Evolutionary conservation across 2,888 invertebrate species (phyloP), one percentile per base, ranked within the genome.

Genomic region (Scrobipalpa atriplicella): DNA sequence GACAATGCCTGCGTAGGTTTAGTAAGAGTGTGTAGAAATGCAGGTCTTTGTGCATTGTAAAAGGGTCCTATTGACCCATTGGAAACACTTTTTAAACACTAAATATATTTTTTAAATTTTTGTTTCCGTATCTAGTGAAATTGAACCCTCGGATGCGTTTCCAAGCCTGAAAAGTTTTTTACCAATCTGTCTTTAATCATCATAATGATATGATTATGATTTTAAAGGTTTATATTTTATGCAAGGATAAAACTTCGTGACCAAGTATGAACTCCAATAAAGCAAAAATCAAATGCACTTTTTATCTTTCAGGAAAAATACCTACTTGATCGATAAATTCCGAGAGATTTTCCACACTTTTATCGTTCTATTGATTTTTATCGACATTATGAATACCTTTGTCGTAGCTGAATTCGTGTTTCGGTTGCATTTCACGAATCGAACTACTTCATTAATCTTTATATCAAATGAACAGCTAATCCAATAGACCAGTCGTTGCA

Each of bases 1-100:
- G 67, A 74, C 75, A 75, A 76, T 63, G 38, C 41, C 41, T 18
- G 41, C 41, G 39, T 16, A 58, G 38, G 58, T 19, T 60, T 41
- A 19, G 61, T 11, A 61, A 61, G 6, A 19, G 41, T 19, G 39
- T 47, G 47, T 36, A 61, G 41, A 61, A 61, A 61, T 41, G 61
- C 41, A 41, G 41, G 61, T 16, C 61, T 61, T 41, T 61, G 61
- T 61, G 39, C 41, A 61, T 56, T 56, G 47, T 47, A 29, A 29
- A 29, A 5, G 43, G 43, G 43, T 13, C 43, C 43, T 13, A 13
- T 13, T 47, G 47, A 47, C 47, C 47, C 47, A 47, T 47, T 47
- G 47, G n/a, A 47, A 7, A n/a, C 13, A 47, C 5, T 47, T 47
- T 47, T 47, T 43, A 43, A 3, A 0, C 16, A 7, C 2, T 47